phyloP scores from a whole-genome alignment of 2,113 vertebrate species.

The Sapajus apella region DNA sequence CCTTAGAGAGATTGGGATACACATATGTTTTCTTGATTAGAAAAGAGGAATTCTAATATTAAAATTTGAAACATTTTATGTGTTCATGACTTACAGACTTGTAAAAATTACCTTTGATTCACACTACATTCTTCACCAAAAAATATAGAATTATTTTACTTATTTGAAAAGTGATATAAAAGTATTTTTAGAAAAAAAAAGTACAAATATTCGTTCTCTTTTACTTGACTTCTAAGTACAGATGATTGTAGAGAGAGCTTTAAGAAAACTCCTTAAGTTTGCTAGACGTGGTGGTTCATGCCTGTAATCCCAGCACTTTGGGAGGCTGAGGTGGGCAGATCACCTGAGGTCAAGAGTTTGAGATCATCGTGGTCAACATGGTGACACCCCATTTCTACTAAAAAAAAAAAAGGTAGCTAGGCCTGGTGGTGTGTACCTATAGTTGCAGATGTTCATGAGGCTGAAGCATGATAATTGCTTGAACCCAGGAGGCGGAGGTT shows the following conservation, averaged over 20 bases:
- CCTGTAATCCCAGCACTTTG: no score
- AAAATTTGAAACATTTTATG: not conserved
- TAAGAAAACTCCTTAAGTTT: not conserved
- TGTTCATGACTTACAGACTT: not conserved
- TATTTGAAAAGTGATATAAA: not conserved
- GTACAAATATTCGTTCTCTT: not conserved
- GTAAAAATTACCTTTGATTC: not conserved
- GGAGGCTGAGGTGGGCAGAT: no score
- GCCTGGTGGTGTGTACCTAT: no score
- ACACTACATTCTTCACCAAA: not conserved
- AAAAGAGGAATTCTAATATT: not conserved
- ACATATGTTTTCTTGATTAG: not conserved
- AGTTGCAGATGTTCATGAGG: no score
- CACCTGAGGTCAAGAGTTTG: no score
- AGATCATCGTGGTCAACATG: no score
- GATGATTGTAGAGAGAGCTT: not conserved
- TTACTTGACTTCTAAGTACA: not conserved
- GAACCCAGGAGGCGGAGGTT: no score
- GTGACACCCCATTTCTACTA: no score
- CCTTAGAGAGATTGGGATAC: not conserved
- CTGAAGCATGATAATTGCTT: no score
- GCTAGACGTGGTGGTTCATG: accelerated
- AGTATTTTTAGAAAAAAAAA: not conserved
- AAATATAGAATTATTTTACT: not conserved
- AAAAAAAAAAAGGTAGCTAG: no score